Conservation (phyloP, 2,888 invertebrate species). For the Beris chalybata region DNA sequence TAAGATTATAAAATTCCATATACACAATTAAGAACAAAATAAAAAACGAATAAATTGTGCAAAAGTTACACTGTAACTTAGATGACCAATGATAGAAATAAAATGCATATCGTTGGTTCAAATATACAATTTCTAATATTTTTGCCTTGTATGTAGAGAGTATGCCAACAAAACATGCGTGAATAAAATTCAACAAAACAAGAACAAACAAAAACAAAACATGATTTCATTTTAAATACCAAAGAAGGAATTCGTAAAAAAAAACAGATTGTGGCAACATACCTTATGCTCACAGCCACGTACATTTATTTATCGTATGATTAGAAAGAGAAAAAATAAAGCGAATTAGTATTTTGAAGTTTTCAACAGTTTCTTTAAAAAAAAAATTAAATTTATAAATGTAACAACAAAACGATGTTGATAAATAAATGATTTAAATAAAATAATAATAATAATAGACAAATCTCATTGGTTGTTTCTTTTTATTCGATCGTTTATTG, state of each 20-base stretch:
- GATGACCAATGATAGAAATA: background rate
- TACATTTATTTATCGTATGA: conserved; percentile 18
- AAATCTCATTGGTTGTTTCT: background rate
- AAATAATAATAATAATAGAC: background rate
- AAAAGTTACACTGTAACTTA: too few species aligned
- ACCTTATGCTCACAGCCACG: conserved; percentile 55
- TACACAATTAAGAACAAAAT: too few species aligned
- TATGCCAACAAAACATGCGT: conserved; percentile 19
- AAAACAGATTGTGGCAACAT: conserved; percentile 45
- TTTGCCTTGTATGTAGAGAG: background rate
- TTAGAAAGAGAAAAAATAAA: conserved; percentile 28
- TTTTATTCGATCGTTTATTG: conserved; percentile 19
- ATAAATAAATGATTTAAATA: conserved; percentile 7
- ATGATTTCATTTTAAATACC: conserved; percentile 11
- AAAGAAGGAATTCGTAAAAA: conserved; percentile 3
- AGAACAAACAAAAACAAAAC: conserved; percentile 4
- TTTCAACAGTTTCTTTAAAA: conserved; percentile 3
- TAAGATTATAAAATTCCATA: too few species aligned
- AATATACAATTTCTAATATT: background rate
- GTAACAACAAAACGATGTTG: conserved; percentile 10
- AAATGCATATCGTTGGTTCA: too few species aligned
- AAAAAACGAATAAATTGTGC: too few species aligned
- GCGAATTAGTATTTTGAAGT: conserved; percentile 19
- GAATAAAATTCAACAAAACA: conserved; percentile 6
- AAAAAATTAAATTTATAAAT: background rate